Base-by-base conservation (phyloP, 2,797 vertebrate genomes). In the Champsocephalus esox region DNA sequence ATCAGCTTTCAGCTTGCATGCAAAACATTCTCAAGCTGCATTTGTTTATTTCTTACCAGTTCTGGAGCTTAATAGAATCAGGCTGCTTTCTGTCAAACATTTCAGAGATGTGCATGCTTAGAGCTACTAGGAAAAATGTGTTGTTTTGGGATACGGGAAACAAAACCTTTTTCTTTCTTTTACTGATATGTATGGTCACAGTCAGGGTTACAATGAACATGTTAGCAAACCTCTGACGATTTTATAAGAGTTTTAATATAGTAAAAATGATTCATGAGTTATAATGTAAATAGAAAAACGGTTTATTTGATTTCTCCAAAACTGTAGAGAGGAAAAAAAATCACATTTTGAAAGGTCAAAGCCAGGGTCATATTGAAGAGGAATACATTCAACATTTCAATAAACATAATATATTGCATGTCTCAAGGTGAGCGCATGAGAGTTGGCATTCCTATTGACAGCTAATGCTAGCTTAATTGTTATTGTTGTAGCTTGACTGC, bases 1-100 rank as follows among this genome's bases (percentile, higher is more conserved):
- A 9, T 76, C 44, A 72, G 63, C 61, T 66, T 10, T 44, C 44
- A 78, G 66, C 68, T 17, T 56, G 62, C 74, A 75, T 56, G 28
- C 66, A 74, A 80, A 62, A 67, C 17, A 54, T 46, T 67, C 41
- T 41, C 50, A 56, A 21, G 44, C 21, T 60, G 54, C 24, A 71
- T 64, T 57, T 58, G 12, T 74, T 76, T 69, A 55, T n/a, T 51
- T 78, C 19, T 56, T 17, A 12, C 38, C 41, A 5, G 45, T 64
- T 62, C 38, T 63, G 49, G 21, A 59, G 32, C 4, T 16, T 17
- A 72, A 79, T 52, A 2, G 19, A 67, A 67, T 57, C 6, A 34
- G 45, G 7, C 17, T 54, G 34, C 61, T 45, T 58, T 28, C 44
- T 46, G 46, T 63, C 32, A 51, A 54, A 62, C 14, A 46, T 70